Evolutionary conservation across 2,888 invertebrate species (phyloP), one percentile per base, ranked within the genome.

Genomic region (Hirtodrosophila cameraria): DNA sequence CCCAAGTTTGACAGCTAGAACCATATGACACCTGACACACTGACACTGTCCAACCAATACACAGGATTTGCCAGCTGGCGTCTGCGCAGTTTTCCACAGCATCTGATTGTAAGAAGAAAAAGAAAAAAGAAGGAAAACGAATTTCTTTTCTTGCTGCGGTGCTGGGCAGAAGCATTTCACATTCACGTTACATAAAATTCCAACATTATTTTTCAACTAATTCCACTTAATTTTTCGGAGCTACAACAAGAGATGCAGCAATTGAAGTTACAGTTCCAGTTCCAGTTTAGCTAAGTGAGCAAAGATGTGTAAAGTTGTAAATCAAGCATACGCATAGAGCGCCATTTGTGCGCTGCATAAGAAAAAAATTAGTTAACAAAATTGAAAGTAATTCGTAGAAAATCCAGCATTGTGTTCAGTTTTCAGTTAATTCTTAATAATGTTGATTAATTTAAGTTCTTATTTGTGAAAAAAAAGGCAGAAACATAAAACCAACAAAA

Each of bases 141-240:
- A 66, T 67, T 84, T 84, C 82, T 81, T 74, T 79, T 81, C 85
- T 53, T 49, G 57, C 70, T 67, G 68, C 53, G 53, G 58, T 55
- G 65, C 84, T 77, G 58, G 57, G 58, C 66, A 66, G 60, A 66
- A 55, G 58, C 57, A 70, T 70, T 81, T 54, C 42, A 23, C 33
- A n/a, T 30, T 25, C 36, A 67, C 52, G 85, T 79, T 79, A 84
- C 78, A 79, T 79, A 79, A 78, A 78, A 42, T 72, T 70, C 49
- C 43, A 42, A 58, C 31, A 35, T 33, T 38, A 41, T 31, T 45
- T 20, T 25, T 33, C 1, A 43, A 25, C 25, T 15, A 55, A 62
- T 69, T 69, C 30, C 6, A 49, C 31, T 18, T n/a, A n/a, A n/a
- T 18, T 15, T 12, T n/a, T 25, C 55, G 35, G 35, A 15, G 20